Percentiles rank a stretch among this genome's conserved stretches.
These are phyloP conservation scores for Drymonia ruficornis DNA, from an alignment of 2,888 invertebrate genomes.

Conservation along the genomic window DNA sequence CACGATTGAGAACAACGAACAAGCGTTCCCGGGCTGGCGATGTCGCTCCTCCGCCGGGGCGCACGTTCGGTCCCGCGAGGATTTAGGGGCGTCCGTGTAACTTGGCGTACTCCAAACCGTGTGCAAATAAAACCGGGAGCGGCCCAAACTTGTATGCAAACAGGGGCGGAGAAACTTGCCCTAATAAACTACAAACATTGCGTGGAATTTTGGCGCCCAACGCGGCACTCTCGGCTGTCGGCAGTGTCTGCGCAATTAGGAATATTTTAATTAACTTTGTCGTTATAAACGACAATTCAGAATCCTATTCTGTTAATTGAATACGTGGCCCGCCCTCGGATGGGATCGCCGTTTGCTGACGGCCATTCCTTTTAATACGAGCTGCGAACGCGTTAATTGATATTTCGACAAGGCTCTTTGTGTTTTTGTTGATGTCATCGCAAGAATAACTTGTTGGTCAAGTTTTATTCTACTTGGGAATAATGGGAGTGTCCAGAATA, in stretches of 20 bases:
- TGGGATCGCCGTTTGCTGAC: conserved; percentile 53
- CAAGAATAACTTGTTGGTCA: too few relatives aligned
- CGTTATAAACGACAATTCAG: conserved; percentile 70
- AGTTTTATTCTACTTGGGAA: too few relatives aligned
- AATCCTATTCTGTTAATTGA: conserved; percentile 75
- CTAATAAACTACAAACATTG: conserved; percentile 80
- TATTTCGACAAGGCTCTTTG: conserved; percentile 20
- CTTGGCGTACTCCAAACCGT: conserved; percentile 32
- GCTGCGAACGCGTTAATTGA: conserved; percentile 47
- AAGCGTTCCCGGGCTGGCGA: conserved; percentile 7
- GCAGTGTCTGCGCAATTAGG: conserved; percentile 59
- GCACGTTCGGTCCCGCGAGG: conserved; percentile 27
- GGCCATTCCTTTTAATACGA: conserved; percentile 52
- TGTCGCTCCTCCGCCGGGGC: conserved; percentile 12
- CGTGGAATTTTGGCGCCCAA: conserved; percentile 52
- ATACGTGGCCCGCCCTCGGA: conserved; percentile 57
- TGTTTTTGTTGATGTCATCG: conserved; percentile 5
- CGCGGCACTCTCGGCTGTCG: conserved; percentile 17
- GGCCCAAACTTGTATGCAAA: conserved; percentile 59
- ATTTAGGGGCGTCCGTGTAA: conserved; percentile 39
- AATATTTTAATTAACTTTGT: conserved; percentile 77
- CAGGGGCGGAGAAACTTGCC: conserved; percentile 65
- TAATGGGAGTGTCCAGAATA: too few relatives aligned
- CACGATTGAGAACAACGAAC: conserved; percentile 24
- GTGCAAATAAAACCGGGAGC: conserved; percentile 46